phyloP scores from a whole-genome alignment of 2,888 invertebrate genomes.

The Epistrophe grossulariae region DNA sequence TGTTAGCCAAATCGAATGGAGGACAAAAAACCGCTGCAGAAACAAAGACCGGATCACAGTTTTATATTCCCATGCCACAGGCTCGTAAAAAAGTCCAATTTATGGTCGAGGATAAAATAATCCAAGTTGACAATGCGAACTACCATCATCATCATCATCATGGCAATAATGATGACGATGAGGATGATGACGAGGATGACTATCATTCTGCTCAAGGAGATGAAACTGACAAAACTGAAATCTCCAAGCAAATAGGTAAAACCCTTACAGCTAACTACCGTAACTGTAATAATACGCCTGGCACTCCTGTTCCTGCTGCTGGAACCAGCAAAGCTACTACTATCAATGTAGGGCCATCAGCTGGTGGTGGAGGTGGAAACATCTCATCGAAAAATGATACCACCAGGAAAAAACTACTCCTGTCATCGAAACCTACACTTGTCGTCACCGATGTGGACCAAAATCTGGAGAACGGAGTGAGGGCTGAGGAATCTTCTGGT shows the following conservation, averaged over 20 bases:
- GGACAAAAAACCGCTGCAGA: conserved; percentile 63
- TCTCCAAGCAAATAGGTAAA: conserved; percentile 68
- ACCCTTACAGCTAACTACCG: conserved; percentile 59
- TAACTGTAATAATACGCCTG: conserved; percentile 38
- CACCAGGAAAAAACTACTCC: conserved; percentile 37
- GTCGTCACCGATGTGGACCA: conserved; percentile 42
- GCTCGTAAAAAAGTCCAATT: conserved; percentile 90
- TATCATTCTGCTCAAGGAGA: conserved; percentile 57
- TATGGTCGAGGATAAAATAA: conserved; percentile 87
- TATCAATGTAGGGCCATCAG: conserved; percentile 2
- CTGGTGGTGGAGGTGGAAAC: background rate
- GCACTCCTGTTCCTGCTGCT: conserved; percentile 14
- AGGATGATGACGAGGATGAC: conserved; percentile 52
- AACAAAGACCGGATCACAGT: conserved; percentile 84
- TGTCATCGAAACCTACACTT: conserved; percentile 55
- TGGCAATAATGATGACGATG: conserved; percentile 62
- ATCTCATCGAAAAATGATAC: conserved; percentile 47
- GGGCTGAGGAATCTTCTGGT: background rate
- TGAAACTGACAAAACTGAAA: conserved; percentile 62
- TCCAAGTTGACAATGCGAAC: conserved; percentile 77
- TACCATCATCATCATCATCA: conserved; percentile 32
- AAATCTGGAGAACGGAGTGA: background rate
- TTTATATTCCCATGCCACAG: conserved; percentile 86
- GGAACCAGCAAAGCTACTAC: conserved; percentile 27
- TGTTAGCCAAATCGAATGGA: conserved; percentile 62